Base-by-base conservation (phyloP, 53 echinoderm and acorn worm genomes). In the Luidia sarsii region DNA sequence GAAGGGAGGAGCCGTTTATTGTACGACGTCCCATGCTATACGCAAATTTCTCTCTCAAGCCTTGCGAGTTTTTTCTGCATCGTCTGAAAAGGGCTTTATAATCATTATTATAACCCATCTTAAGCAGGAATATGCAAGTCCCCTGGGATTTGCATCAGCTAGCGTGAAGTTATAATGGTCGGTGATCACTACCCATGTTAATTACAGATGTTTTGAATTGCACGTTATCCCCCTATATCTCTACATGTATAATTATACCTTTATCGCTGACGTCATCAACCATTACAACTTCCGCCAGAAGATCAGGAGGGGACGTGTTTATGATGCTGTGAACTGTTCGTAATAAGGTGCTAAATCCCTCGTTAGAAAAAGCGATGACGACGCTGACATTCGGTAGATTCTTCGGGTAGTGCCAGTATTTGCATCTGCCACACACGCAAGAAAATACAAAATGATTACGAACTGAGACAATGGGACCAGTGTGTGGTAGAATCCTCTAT, bases 251-350 rank as follows among this genome's bases (percentile, higher is more conserved):
- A n/a, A n/a, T n/a, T n/a, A 71, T 90, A 90, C 95, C 79, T 86
- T 92, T 95, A 15, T 87, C 82, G 68, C 96, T 96, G 64, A 88
- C 86, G 33, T 96, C 96, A 50, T 96, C 96, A n/a, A 96, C 89
- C 86, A 96, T 85, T 18, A 96, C 71, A 9, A 96, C 45, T 69
- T 96, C 93, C 4, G 80, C 80, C 21, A 96, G 79, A 21, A 93
- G 68, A 14, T 93, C 59, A 16, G 93, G 83, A 1, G 96, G 96
- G 1, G 96, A 88, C 38, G 69, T 83, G 41, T 96, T 93, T 53
- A 96, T 85, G 33, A 96, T 53, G 46, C 96, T 96, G 59, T 96
- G 96, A 9, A 96, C 86, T 1, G 96, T 96, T 28, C 96, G 73
- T 25, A 96, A 64, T 27, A 96, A 86, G 2, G 96, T 96, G 18